Percentiles rank a stretch among this genome's conserved stretches.
These are phyloP conservation scores for Oxyscelio sp. DNA, from an alignment of 2,888 invertebrate genomes.

Conservation along the genomic window DNA sequence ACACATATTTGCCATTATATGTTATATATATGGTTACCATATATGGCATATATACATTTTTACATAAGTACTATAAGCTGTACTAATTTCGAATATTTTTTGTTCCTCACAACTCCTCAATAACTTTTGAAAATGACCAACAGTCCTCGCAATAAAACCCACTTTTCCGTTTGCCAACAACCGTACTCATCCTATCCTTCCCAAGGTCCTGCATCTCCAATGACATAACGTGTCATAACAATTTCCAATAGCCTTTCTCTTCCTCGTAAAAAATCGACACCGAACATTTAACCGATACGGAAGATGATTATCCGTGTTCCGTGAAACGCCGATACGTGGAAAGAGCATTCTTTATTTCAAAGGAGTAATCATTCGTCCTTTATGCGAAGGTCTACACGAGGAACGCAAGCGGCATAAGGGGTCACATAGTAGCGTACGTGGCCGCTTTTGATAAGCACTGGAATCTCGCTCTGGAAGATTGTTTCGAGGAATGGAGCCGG, in stretches of 20 bases:
- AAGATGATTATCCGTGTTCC: conserved; percentile 66
- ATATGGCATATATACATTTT: too few relatives aligned
- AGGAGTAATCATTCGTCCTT: conserved; percentile 81
- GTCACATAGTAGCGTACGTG: conserved; percentile 93
- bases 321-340: conserved; percentile 74
- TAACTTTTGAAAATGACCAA: too few relatives aligned
- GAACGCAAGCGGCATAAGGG: conserved; percentile 92
- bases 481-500: conserved; percentile 94
- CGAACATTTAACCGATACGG: conserved; percentile 26
- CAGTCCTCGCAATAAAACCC: too few relatives aligned
- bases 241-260: conserved; percentile 65
- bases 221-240: conserved; percentile 51
- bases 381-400: conserved; percentile 92
- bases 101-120: too few relatives aligned
- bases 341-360: conserved; percentile 77
- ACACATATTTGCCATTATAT: too few relatives aligned
- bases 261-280: conserved; percentile 70
- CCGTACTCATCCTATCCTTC: too few relatives aligned
- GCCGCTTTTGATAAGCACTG: conserved; percentile 97
- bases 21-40: too few relatives aligned
- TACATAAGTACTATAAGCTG: too few relatives aligned
- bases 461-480: conserved; percentile 96
- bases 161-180: too few relatives aligned
- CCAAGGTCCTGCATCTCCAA: conserved; percentile 51
- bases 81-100: too few relatives aligned